Evolutionary conservation across 2,113 vertebrate genomes (phyloP), one percentile per base, ranked within the genome.

Genomic region (Python bivittatus): DNA sequence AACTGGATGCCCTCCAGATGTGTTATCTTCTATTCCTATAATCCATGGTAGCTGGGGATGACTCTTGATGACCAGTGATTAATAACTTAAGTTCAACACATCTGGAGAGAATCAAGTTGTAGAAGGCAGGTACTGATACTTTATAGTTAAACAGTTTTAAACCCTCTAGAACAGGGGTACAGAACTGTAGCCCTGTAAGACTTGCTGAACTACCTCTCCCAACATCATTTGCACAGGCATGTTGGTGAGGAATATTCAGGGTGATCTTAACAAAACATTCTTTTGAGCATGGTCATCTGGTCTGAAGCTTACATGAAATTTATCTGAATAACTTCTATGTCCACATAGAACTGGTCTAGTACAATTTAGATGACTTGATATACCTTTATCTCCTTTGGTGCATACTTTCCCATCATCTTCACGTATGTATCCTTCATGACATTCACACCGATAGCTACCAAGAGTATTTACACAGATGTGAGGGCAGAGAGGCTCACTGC

Each of bases 371-470:
- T 3, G 88, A 0, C 0, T 38, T 15, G 20, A 13, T 22, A 64
- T 97, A 98, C 99, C 98, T 97, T 98, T 98, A 92, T 99, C 98
- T 84, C 98, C 98, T 95, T 97, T 98, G 95, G 97, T 98, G 97
- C 99, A 99, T 0, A 98, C 98, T 96, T 95, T 98, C 87, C 98
- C 98, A 0, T 99, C 98, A 12, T 98, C 98, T 93, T 98, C 98
- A 92, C 97, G 98, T 95, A 97, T 95, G 23, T 98, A 99, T 88
- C 98, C 99, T 57, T 97, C 98, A 0, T 98, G 98, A 94, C 99
- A 99, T 89, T 98, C 98, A 0, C 99, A 99, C 96, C 97, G 98
- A 97, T 98, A 99, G 97, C 99, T 99, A 96, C 99, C 99, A 54
- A 96, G 12, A 0, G 98, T 98, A 97, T 99, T 99, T 94, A 99